Base-by-base conservation (phyloP, 2,113 vertebrate genomes). In the Pristiophorus japonicus region DNA sequence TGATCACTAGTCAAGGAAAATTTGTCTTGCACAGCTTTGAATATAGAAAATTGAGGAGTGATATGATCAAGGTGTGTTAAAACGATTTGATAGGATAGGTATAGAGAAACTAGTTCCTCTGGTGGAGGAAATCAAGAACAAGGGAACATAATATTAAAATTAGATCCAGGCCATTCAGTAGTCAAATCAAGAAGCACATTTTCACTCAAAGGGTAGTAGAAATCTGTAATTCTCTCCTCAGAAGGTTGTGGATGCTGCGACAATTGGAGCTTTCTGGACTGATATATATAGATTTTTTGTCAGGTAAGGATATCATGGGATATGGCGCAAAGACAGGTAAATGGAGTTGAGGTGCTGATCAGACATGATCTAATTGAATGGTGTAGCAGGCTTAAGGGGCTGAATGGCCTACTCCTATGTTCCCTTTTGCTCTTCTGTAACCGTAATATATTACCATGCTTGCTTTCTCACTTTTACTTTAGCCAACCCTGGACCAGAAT, bases 351-450 rank as follows among this genome's bases (percentile, higher is more conserved):
- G 34, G 34, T 34, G 34, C 67, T 7, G 67, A 70, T 70, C 67
- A 70, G 67, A 4, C 22, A 70, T 70, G 67, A 27, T 24, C 67
- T 70, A 70, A 70, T 30, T 70, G n/a, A n/a, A n/a, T n/a, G n/a
- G 75, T 42, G 75, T n/a, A 42, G 38, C 75, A 81, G n/a, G 14
- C 75, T 81, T 38, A 42, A 20, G 75, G n/a, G n/a, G n/a, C 27
- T 81, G n/a, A 42, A 81, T 20, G n/a, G n/a, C 75, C n/a, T 81
- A 81, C 14, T 81, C 16, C 12, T 81, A 81, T 81, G 14, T 81
- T 81, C 38, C n/a, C 75, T 81, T 81, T 81, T 81, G 75, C n/a
- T 81, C n/a, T 78, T 78, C 75, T 81, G 75, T 38, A 81, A 38
- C 34, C n/a, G 10, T 75, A 75, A 75, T 38, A 14, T n/a, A 38